A percentile compares a stretch with the other conserved stretches of the same genome.
Evolutionary conservation across 2,888 invertebrate genomes (phyloP).

Genomic region (Hipparchia semele): DNA sequence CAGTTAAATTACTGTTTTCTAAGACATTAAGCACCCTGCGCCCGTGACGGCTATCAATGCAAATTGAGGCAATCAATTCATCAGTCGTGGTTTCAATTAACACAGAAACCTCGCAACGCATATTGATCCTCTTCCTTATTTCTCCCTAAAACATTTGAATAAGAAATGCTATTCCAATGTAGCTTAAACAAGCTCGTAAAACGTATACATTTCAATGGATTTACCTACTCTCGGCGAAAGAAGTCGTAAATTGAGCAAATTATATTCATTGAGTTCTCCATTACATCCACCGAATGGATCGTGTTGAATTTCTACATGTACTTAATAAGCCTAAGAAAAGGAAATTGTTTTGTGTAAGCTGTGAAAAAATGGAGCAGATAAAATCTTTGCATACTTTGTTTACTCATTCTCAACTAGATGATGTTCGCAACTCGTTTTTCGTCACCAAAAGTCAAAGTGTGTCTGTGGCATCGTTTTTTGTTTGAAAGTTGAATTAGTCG

Average conservation of each 20-base stretch:
- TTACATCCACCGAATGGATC: conserved; percentile 24
- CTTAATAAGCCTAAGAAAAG: conserved; percentile 37
- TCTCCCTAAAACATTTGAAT: conserved; percentile 30
- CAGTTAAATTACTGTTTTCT: conserved; percentile 24
- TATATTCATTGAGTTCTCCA: conserved; percentile 27
- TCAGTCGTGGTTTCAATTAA: conserved; percentile 56
- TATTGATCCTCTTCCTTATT: conserved; percentile 47
- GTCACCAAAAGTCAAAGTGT: no score
- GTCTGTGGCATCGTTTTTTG: no score
- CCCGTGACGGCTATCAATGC: conserved; percentile 48
- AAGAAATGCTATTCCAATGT: conserved; percentile 25
- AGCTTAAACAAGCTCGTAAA: conserved; percentile 29
- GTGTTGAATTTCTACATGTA: conserved; percentile 17
- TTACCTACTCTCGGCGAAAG: conserved; percentile 26
- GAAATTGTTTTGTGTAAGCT: conserved; percentile 39
- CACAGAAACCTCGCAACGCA: conserved; percentile 52
- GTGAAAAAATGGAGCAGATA: conserved; percentile 28
- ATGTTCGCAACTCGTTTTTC: no score
- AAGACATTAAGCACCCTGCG: conserved; percentile 30
- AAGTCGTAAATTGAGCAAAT: conserved; percentile 33
- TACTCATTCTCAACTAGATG: no score
- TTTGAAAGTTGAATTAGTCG: no score
- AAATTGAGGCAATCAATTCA: conserved; percentile 51
- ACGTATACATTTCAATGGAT: conserved; percentile 32
- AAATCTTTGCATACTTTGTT: background rate